Base-by-base conservation (phyloP, 2,797 vertebrate genomes). In the Amazona ochrocephala region DNA sequence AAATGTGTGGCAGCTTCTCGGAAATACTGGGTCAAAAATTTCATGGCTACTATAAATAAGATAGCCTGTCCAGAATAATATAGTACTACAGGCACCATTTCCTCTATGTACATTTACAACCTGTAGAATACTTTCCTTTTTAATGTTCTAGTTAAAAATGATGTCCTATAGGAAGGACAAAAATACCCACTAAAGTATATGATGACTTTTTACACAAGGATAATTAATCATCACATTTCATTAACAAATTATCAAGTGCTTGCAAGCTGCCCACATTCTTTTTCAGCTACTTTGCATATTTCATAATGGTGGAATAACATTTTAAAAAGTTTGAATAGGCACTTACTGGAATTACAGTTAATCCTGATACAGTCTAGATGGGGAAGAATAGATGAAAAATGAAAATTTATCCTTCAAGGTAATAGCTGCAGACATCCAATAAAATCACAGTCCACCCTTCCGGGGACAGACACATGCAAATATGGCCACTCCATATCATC, bases 291-390 rank as follows among this genome's bases (percentile, higher is more conserved):
- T 92, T 97, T 97, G 97, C 90, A 98, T 97, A 95, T 89, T 96
- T 95, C 75, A 96, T 95, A 97, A 97, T 97, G 97, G 96, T 98
- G 96, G 97, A 98, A 98, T 95, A 98, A 98, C 97, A 97, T 97
- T 98, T 98, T 98, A 98, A 98, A 98, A 98, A 98, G 99, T 98
- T 98, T 98, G 98, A 99, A 99, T 99, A 98, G 98, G 98, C 98
- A 99, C 99, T 99, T 99, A 99, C 99, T 99, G 98, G 99, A 98
- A 98, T 99, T 99, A 99, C 99, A 99, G 99, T 99, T 99, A 98
- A 99, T 99, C 99, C 99, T 99, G 99, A 99, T 98, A 99, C 99
- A 99, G 99, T 99, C 99, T 99, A 99, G 99, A 99, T 98, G 98
- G 99, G 99, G 99, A 98, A 99, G 99, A 99, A 99, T 99, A 99